Evolutionary conservation across 2,113 vertebrate genomes (phyloP).

Genomic region (Embiotoca jacksoni): DNA sequence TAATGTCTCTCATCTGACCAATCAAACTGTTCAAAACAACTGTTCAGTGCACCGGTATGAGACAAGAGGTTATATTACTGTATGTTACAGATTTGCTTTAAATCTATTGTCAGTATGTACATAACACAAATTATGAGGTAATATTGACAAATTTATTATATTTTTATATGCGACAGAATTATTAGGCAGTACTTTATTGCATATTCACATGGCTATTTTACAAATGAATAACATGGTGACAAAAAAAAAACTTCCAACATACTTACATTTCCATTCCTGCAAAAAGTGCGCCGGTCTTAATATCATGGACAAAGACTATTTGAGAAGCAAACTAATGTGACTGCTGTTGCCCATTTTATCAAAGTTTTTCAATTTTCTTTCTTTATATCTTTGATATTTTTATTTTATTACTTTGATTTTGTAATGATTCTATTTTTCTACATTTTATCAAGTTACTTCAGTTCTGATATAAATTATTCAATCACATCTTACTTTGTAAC

Average conservation of each 20-base stretch:
- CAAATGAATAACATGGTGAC: not conserved
- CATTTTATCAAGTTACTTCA: not conserved
- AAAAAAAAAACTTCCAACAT: not conserved
- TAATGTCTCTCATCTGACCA: not conserved
- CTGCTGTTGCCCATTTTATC: no score
- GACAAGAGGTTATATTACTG: no score
- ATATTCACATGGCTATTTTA: constrained; percentile 12
- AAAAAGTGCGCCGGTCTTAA: no score
- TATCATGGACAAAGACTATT: no score
- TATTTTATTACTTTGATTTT: no score
- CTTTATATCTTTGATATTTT: no score
- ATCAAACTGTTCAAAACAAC: not conserved
- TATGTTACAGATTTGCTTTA: not conserved
- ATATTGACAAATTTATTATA: constrained; percentile 15
- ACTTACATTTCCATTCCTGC: not conserved
- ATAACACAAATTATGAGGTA: not conserved
- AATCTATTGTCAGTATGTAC: not conserved
- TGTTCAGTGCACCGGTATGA: not conserved
- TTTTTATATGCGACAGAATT: constrained; percentile 1
- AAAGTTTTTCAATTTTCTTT: no score
- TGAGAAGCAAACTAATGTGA: no score
- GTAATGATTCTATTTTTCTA: no score
- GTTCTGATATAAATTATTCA: not conserved
- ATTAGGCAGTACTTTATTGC: constrained; percentile 7
- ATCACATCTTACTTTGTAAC: not conserved